Evolutionary conservation across 2,113 vertebrate genomes (phyloP).

Genomic region (Microcebus murinus): DNA sequence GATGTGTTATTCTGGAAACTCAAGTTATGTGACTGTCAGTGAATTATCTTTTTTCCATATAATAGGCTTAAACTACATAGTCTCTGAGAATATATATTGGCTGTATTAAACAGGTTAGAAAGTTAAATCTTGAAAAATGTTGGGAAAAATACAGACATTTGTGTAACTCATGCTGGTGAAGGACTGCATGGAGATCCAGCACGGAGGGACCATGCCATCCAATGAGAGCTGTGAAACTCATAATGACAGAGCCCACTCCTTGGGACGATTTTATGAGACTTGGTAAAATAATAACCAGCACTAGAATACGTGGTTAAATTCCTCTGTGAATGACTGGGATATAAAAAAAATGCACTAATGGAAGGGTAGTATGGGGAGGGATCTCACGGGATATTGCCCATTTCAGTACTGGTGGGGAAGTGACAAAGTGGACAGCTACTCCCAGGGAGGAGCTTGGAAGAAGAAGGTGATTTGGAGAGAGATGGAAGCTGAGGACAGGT

Average conservation of each 20-base stretch:
- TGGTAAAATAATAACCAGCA: rapidly evolving
- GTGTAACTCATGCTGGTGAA: not conserved
- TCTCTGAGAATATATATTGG: not conserved
- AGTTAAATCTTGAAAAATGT: not conserved
- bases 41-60: not conserved
- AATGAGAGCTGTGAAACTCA: rapidly evolving
- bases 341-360: not conserved
- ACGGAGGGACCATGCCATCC: not conserved
- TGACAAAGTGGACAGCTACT: not conserved
- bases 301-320: too few species aligned
- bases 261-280: not conserved
- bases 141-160: not conserved
- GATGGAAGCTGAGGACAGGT: not conserved
- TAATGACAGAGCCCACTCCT: rapidly evolving
- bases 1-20: not conserved
- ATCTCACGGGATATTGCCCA: rapidly evolving
- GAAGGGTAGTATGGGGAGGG: too few species aligned
- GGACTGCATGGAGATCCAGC: too few species aligned
- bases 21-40: rapidly evolving
- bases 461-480: not conserved
- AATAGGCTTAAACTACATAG: not conserved
- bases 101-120: not conserved
- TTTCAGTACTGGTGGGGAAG: not conserved
- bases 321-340: not conserved
- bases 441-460: not conserved